Evolutionary conservation across 1,140 invertebrate genomes (phyloP), one percentile per base, ranked within the genome.

Genomic region (Myzus persicae): DNA sequence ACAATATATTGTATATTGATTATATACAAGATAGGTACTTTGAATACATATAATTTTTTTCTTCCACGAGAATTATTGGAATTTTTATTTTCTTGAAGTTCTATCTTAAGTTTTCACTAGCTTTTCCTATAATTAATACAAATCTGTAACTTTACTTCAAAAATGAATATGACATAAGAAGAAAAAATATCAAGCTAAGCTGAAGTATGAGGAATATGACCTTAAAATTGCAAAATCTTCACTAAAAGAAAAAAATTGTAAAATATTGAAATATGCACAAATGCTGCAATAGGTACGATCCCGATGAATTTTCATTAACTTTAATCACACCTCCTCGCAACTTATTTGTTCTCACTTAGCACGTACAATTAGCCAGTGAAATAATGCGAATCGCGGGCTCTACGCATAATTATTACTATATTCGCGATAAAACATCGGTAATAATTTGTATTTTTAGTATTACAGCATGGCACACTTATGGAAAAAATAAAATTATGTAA

Each of bases 311-410:
- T 76, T 2, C 18, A 76, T n/a, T 76, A n/a, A n/a, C n/a, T 76
- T 18, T 5, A 59, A 59, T 59, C 14, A n/a, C 31, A 18, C 14
- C 31, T n/a, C 36, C 14, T 18, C 36, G 3, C 14, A 11, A 51
- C 48, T 51, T 22, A 51, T 51, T 51, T 48, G 11, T 48, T 18
- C 4, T 22, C 48, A 51, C 48, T 51, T 7, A 22, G 22, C 48
- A 20, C n/a, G n/a, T 51, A 51, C 22, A 14, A 48, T 48, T 18
- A 48, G 20, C 11, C 14, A 36, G 4, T 76, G 31, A n/a, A 76
- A 76, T n/a, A n/a, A 18, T 6, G 1, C 14, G 18, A 76, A n/a
- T n/a, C 2, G 4, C 1, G 14, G 36, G 14, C 1, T 1, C 4
- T 18, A n/a, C n/a, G n/a, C n/a, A n/a, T n/a, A n/a, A 76, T n/a